A percentile compares a stretch with the other conserved stretches of the same genome.
Conservation (phyloP, 2,888 invertebrate genomes). For the Octodonta nipae region DNA sequence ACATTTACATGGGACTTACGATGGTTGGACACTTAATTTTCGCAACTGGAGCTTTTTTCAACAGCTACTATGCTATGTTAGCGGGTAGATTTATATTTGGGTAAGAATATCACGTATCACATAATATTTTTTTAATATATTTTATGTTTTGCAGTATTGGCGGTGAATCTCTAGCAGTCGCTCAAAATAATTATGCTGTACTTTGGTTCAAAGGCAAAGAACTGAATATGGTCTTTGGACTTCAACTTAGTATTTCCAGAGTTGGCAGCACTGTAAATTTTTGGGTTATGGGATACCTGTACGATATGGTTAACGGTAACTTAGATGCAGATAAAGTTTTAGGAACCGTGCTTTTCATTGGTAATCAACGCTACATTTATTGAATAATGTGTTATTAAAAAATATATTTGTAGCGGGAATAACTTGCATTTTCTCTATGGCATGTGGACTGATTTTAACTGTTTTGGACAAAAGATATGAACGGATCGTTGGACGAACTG, state of each 20-base stretch:
- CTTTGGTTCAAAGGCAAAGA: slow-evolving; percentile 96
- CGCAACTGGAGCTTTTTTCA: slow-evolving; percentile 66
- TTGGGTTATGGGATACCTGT: slow-evolving; percentile 83
- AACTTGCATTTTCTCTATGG: slow-evolving; percentile 73
- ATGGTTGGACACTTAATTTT: slow-evolving; percentile 79
- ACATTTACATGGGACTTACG: slow-evolving; percentile 79
- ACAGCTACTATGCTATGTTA: slow-evolving; percentile 80
- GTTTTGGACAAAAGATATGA: slow-evolving; percentile 80
- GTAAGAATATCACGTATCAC: slow-evolving; percentile 36
- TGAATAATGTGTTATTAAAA: too few relatives aligned
- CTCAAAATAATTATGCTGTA: slow-evolving; percentile 94
- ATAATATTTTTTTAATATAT: too few relatives aligned
- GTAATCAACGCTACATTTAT: too few relatives aligned
- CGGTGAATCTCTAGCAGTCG: slow-evolving; percentile 90
- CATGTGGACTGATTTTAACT: slow-evolving; percentile 67
- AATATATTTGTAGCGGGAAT: slow-evolving; percentile 58
- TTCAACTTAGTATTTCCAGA: slow-evolving; percentile 87
- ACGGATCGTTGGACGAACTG: slow-evolving; percentile 54
- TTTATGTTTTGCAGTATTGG: slow-evolving; percentile 56
- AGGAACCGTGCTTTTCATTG: too few relatives aligned
- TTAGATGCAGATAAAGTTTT: too few relatives aligned
- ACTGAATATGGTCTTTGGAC: slow-evolving; percentile 94
- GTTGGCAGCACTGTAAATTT: slow-evolving; percentile 93
- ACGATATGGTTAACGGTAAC: slow-evolving; percentile 69
- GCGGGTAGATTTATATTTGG: slow-evolving; percentile 90